A percentile compares a stretch with the other conserved stretches of the same genome.
Conservation (phyloP, 1,140 invertebrate genomes). For the Dinothrombium tinctorium region DNA sequence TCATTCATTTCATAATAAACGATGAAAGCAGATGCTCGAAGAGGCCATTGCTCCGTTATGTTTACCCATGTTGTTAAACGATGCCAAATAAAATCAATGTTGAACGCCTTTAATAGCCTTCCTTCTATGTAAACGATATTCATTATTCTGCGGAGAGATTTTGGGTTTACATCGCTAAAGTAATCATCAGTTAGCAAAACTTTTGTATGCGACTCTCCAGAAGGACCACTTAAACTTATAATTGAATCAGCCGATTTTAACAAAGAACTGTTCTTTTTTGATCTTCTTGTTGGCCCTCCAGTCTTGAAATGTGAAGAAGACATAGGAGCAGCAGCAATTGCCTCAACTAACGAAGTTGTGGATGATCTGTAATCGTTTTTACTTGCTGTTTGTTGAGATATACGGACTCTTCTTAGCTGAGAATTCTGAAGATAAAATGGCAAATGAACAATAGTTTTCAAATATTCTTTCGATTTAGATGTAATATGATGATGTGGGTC, state of each 20-base stretch:
- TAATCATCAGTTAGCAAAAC: conserved; percentile 76
- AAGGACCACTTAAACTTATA: not conserved
- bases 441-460: conserved; percentile 55
- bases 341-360: not conserved
- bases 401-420: conserved; percentile 59
- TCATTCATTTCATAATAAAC: conserved; percentile 73
- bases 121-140: conserved; percentile 83
- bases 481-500: conserved; percentile 50
- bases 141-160: conserved; percentile 84
- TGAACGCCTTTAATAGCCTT: conserved; percentile 82
- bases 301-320: not conserved
- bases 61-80: conserved; percentile 90
- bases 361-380: not conserved
- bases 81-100: conserved; percentile 98
- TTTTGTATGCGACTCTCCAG: conserved; percentile 13
- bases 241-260: not conserved
- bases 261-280: not conserved
- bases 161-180: conserved; percentile 88
- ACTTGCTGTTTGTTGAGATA: conserved; percentile 51
- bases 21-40: conserved; percentile 88
- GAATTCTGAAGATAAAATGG: conserved; percentile 96
- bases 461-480: conserved; percentile 1
- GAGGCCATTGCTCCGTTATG: conserved; percentile 95
- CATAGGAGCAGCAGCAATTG: not conserved
- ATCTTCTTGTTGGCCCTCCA: not conserved